Evolutionary conservation across 2,113 vertebrate species (phyloP).

Genomic region (Balaeniceps rex): DNA sequence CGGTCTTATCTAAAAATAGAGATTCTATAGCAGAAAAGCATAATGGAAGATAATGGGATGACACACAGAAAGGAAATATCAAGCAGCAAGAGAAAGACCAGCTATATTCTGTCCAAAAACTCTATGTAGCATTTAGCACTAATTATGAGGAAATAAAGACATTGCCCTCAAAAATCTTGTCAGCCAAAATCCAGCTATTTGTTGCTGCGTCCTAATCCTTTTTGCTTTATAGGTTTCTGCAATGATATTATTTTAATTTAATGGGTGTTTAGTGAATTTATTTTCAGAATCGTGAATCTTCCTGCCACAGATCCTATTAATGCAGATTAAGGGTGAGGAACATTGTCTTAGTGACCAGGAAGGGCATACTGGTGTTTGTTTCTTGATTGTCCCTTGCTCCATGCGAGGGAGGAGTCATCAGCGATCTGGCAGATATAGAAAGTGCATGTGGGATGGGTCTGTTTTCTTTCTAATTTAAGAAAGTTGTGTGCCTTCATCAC

Average conservation of each 20-base stretch:
- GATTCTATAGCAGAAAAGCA: background rate
- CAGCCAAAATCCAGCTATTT: background rate
- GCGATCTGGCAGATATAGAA: background rate
- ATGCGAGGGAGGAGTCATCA: background rate
- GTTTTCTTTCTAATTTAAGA: constrained; percentile 11
- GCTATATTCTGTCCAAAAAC: background rate
- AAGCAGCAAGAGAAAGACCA: background rate
- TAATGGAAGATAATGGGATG: background rate
- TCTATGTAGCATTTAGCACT: background rate
- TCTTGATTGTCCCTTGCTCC: background rate
- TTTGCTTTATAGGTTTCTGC: background rate
- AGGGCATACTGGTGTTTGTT: background rate
- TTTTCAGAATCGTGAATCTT: background rate
- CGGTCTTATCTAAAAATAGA: background rate
- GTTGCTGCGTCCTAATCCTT: background rate
- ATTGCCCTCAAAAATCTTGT: background rate
- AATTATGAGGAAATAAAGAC: background rate
- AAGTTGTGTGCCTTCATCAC: background rate
- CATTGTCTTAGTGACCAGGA: background rate
- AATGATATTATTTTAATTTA: background rate
- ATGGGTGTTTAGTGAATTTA: background rate
- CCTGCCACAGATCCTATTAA: background rate
- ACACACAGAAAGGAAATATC: background rate
- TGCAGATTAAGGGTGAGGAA: background rate
- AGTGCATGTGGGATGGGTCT: background rate